Evolutionary conservation across 2,797 vertebrate genomes (phyloP).

Genomic region (Pseudochromis fuscus): DNA sequence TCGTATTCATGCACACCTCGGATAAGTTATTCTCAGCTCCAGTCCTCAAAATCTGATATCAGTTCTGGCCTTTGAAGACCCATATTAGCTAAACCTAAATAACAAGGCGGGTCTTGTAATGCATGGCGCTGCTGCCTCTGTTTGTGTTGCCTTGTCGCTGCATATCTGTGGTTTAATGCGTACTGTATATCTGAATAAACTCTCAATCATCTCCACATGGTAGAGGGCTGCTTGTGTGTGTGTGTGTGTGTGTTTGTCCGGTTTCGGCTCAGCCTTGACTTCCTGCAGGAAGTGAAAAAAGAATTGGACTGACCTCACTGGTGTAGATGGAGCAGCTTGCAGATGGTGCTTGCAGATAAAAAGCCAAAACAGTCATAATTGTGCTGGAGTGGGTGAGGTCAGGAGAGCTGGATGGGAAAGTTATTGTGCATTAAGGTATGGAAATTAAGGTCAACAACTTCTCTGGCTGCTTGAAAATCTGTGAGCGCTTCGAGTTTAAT

Average conservation of each 20-base stretch:
- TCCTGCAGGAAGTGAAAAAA: conserved; percentile 75
- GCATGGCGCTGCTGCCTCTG: conserved; percentile 3
- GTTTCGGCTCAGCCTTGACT: conserved; percentile 44
- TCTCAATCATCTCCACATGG: conserved; percentile 26
- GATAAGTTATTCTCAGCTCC: conserved; percentile 1
- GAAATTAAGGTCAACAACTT: conserved; percentile 38
- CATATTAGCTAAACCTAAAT: background rate
- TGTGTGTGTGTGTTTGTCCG: conserved; percentile 18
- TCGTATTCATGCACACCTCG: background rate
- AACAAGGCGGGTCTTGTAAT: background rate
- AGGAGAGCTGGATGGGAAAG: background rate
- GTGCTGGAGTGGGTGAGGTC: conserved; percentile 17
- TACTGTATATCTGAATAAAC: conserved; percentile 12
- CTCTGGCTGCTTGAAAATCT: conserved; percentile 18
- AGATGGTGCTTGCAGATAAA: conserved; percentile 73
- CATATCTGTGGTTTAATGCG: conserved; percentile 1
- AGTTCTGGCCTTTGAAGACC: background rate
- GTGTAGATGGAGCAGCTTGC: conserved; percentile 57
- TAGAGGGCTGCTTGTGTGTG: conserved; percentile 24
- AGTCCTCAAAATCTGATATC: background rate
- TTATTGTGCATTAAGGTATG: conserved; percentile 39
- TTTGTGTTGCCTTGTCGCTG: conserved; percentile 4
- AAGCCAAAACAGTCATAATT: conserved; percentile 43
- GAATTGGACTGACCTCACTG: conserved; percentile 70
- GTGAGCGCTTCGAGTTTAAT: conserved; percentile 3